Percentiles rank a stretch among this genome's conserved stretches.
These are phyloP conservation scores for Narcine bancroftii DNA, from an alignment of 2,113 vertebrate species.

Conservation along the genomic window DNA sequence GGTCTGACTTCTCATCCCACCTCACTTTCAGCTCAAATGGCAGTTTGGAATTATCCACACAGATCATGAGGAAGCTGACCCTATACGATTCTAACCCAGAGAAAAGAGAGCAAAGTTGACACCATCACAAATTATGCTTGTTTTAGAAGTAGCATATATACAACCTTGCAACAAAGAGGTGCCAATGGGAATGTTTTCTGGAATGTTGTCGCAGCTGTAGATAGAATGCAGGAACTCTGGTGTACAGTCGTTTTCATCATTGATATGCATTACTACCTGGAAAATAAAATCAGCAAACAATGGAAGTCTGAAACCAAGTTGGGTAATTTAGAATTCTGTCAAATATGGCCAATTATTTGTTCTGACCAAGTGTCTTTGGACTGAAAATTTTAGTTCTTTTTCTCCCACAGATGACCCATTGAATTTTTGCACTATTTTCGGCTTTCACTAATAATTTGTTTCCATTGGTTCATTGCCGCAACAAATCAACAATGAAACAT, in stretches of 20 bases:
- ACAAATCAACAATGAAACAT: neutral
- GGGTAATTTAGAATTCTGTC: neutral
- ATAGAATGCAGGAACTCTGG: conserved; percentile 79
- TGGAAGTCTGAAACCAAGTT: neutral
- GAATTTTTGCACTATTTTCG: too few species aligned
- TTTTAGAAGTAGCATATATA: neutral
- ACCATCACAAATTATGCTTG: neutral
- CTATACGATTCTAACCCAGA: neutral
- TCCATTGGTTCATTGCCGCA: too few species aligned
- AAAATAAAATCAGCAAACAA: conserved; percentile 10
- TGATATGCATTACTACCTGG: conserved; percentile 71
- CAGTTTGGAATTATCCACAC: neutral
- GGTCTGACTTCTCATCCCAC: too few species aligned
- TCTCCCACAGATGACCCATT: too few species aligned
- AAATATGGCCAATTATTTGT: neutral
- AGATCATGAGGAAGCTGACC: neutral
- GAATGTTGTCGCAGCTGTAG: conserved; percentile 73
- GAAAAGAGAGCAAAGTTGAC: neutral
- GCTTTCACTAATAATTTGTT: neutral
- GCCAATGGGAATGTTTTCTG: conserved; percentile 64
- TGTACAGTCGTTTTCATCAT: conserved; percentile 77
- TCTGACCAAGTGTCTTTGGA: neutral
- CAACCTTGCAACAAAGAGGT: conserved; percentile 74
- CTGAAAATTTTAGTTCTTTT: too few species aligned
- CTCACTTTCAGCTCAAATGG: neutral